Base-by-base conservation (phyloP, 2,797 vertebrate genomes). In the Setipinna tenuifilis region DNA sequence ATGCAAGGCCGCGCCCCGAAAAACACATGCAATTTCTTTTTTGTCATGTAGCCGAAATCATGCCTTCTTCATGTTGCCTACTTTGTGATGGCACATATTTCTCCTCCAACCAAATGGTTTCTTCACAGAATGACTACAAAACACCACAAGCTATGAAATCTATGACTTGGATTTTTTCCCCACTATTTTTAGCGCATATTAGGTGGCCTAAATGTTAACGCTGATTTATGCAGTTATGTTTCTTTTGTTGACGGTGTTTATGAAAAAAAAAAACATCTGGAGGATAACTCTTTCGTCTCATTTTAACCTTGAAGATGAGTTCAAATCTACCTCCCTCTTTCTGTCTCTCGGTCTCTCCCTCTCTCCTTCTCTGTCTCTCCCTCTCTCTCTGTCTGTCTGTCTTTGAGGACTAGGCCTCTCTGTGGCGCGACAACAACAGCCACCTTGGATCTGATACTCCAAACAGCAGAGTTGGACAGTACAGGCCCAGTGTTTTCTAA, bases 1-100 rank as follows among this genome's bases (percentile, higher is more conserved):
- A 78, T 78, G 71, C 35, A 44, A 75, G 28, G 71, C 71, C 71
- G 31, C 31, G 28, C 68, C 58, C 68, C 28, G 68, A 75, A 75
- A 75, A 16, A 75, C 68, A 25, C 61, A 35, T 19, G 68, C 68
- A 35, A 78, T 41, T 78, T 7, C 44, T 10, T 7, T 78, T 10
- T 78, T 44, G 28, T 65, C n/a, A 65, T 65, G 61, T 65, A 23
- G 61, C 61, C 61, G 61, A 65, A 65, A 11, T 65, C 61, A 41
- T 78, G 35, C 19, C 17, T 75, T 35, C 35, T 41, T 78, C 2
- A 21, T 78, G 71, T 44, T 17, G 7, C 71, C 71, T 25, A 44
- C 35, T 78, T 4, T 35, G 68, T 35, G 68, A 75, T 35, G 68
- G 28, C 68, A 59, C 19, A 71, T 31, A 28, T 71, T 28, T 71